Base-by-base conservation (phyloP, 2,797 vertebrate species). In the Picus viridis region DNA sequence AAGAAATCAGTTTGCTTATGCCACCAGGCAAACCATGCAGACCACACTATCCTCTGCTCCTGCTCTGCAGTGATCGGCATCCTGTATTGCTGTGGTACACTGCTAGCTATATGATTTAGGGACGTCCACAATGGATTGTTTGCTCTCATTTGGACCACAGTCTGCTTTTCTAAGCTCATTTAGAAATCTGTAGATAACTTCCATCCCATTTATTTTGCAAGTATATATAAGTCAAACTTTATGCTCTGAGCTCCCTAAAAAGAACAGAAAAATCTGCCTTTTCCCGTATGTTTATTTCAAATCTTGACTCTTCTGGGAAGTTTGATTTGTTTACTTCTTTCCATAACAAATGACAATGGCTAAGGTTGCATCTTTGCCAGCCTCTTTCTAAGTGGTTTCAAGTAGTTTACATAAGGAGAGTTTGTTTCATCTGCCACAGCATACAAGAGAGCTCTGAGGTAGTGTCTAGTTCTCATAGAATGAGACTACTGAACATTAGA, bases 401-500 rank as follows among this genome's bases (percentile, higher is more conserved):
- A 88, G 68, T 16, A 81, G 75, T 87, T 94, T 90, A 57, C 72
- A 80, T 92, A 67, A 56, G 65, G 57, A 47, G 79, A 20, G 53
- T 47, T 86, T 93, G 63, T 89, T 94, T 94, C 34, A 69, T 61
- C 64, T 90, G 59, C 53, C 34, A 63, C 47, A 75, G 51, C 23
- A 16, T 30, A 32, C 11, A 47, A 88, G 45, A 88, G 62, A 81
- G 47, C 43, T 90, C 76, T 89, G 63, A 63, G 65, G 53, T 64
- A 45, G 29, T 23, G 45, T 85, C 56, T 75, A 74, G n/a, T 26
- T 88, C 47, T 36, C 18, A 26, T 13, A 34, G 45, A 89, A 27
- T 30, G 79, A 92, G 39, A 24, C 10, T 4, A 3, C 13, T 14
- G 36, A 86, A 58, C 6, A 0, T 30, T n/a, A 79, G n/a, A 24